A percentile compares a stretch with the other conserved stretches of the same genome.
Conservation (phyloP, 1,140 invertebrate genomes). For the Episyrphus balteatus region DNA sequence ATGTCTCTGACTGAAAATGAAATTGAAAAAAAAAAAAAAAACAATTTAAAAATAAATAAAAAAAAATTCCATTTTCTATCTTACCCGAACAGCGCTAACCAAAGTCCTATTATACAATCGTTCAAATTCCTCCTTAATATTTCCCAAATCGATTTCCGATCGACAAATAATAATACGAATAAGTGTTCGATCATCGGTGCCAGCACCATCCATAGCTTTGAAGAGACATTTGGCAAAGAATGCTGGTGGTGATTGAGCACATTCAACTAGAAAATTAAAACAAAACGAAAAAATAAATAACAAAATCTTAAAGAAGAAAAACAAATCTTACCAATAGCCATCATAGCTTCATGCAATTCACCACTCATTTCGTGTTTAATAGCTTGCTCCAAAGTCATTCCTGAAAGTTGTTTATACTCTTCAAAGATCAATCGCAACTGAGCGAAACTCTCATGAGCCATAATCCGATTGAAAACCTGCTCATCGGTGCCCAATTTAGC, state of each 20-base stretch:
- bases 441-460: conserved; percentile 54
- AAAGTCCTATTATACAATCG: conserved; percentile 57
- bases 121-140: conserved; percentile 59
- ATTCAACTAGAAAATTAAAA: conserved; percentile 49
- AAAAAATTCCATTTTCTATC: conserved; percentile 8
- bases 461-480: conserved; percentile 56
- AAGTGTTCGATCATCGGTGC: conserved; percentile 59
- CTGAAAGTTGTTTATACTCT: conserved; percentile 54
- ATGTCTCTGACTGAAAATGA: conserved; percentile 54
- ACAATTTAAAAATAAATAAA: too few species aligned
- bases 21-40: too few species aligned
- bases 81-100: conserved; percentile 51
- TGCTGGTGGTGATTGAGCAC: conserved; percentile 51
- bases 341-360: conserved; percentile 48
- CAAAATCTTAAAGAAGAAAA: neutral
- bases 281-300: neutral
- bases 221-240: conserved; percentile 66
- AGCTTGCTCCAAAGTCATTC: conserved; percentile 55
- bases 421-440: conserved; percentile 57
- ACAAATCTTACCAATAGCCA: conserved; percentile 44
- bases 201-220: conserved; percentile 56
- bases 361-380: conserved; percentile 52
- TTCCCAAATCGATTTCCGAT: conserved; percentile 58
- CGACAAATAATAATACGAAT: conserved; percentile 62
- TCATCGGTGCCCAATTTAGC: conserved; percentile 57